Base-by-base conservation (phyloP, 2,113 vertebrate species). In the Ploceus nigricollis region DNA sequence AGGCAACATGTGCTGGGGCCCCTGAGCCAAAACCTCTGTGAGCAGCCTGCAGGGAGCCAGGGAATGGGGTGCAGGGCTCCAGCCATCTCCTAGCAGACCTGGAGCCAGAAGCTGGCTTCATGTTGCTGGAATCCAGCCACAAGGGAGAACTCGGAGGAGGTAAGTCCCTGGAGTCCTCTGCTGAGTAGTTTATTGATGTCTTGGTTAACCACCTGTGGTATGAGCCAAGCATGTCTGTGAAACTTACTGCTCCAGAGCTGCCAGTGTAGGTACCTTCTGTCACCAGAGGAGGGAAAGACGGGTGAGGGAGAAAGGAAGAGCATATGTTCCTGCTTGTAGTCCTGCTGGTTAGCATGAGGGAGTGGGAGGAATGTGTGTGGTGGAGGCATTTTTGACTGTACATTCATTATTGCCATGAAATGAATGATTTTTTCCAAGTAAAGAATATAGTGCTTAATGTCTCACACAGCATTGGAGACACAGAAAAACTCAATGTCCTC, bases 181-280 rank as follows among this genome's bases (percentile, higher is more conserved):
- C 76, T 93, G 95, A 95, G 96, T 56, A 81, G 42, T 90, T 96
- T 95, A 95, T 93, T 96, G 93, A 93, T 87, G 72, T 86, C 82
- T 92, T 92, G 94, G 96, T 96, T 96, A 96, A 94, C 95, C 96
- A 96, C 94, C 45, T 94, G 86, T 81, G 80, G 82, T 68, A 16
- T 64, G 45, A 93, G 90, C 90, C 93, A 97, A 83, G 53, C 54
- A 13, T 57, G 76, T 88, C 71, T 93, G 69, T 60, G 90, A 89
- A 96, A 81, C 71, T 63, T 30, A n/a, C 24, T 90, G 53, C 73
- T 97, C 25, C 47, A 53, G 45, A 84, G 60, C 51, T 94, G 87
- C 93, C 88, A 64, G 68, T 24, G 58, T 83, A 68, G 92, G 90
- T 90, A 78, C 76, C 61, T 89, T 64, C 61, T 3, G 5, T 78